Conservation (phyloP, 53 echinoderm and acorn worm genomes). For the Glandiceps talaboti region DNA sequence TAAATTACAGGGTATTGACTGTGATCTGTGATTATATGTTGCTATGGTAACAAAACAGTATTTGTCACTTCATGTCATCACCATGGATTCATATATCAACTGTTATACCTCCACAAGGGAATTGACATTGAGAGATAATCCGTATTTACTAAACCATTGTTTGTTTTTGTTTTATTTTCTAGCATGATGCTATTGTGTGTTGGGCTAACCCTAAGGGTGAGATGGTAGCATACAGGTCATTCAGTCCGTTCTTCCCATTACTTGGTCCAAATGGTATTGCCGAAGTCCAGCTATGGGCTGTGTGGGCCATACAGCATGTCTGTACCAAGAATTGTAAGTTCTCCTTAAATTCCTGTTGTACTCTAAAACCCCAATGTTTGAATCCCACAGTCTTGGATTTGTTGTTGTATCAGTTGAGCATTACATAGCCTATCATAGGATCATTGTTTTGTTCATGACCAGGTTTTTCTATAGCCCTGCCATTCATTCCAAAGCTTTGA, state of each 20-base stretch:
- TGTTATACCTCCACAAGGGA: no score
- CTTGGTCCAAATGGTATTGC: conserved; percentile 61
- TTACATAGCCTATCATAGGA: no score
- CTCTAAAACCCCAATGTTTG: no score
- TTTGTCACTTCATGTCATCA: no score
- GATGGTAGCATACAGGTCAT: conserved; percentile 98
- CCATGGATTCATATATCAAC: no score
- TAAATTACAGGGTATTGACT: no score
- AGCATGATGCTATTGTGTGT: conserved; percentile 77
- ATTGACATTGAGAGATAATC: no score
- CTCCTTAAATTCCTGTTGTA: neutral
- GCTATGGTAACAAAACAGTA: no score
- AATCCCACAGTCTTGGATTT: neutral
- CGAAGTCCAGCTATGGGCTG: conserved; percentile 98
- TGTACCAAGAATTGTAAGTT: conserved; percentile 94
- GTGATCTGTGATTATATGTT: no score
- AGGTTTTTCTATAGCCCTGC: no score
- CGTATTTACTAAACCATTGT: neutral
- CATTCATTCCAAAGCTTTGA: no score
- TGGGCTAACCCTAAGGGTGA: conserved; percentile 98
- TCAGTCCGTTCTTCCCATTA: conserved; percentile 96
- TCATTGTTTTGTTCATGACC: no score
- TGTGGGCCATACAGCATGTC: conserved; percentile 99
- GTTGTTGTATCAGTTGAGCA: neutral
- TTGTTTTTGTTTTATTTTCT: conserved; percentile 2